Base-by-base conservation (phyloP, 2,888 invertebrate genomes). In the Oxycera nigricornis region DNA sequence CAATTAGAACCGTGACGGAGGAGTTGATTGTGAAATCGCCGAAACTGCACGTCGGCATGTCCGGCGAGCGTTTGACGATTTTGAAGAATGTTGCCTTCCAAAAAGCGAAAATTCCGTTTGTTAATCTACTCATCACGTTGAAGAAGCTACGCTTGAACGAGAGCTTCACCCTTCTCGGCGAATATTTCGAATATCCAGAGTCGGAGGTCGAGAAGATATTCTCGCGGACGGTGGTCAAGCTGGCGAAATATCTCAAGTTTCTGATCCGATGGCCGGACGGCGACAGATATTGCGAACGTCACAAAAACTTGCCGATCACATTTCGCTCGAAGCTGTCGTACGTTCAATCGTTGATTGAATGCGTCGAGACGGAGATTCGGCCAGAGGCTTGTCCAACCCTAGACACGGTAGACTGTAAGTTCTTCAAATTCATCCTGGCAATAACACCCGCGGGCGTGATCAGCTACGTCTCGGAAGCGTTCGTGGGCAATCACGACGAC, bases 321-420 rank as follows among this genome's bases (percentile, higher is more conserved):
- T 85, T 82, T 70, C 81, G 84, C 2, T 80, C 82, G 7, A 82
- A 82, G 76, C 77, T 85, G n/a, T 78, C 84, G 46, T 82, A 83
- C 74, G 83, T 85, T 9, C 84, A 84, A 75, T 85, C 85, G 22
- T 57, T 85, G 55, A 83, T 85, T 72, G 84, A 85, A 72, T 84
- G 84, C 74, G 83, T 85, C 14, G 85, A 85, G 72, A 84, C 84
- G 59, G 84, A 84, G 55, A 78, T 85, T 74, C 79, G 80, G 17
- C 78, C 78, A 14, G 79, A 79, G 61, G 75, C 79, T 28, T 76
- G 81, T 30, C 81, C 82, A 55, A 77, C 77, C 31, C 72, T 79
- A 50, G 79, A 78, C 72, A 78, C 77, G 74, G 79, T 83, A 74
- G 82, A 82, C 57, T 84, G 83, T 76, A 76, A 77, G 76, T 84